Base-by-base conservation (phyloP, 2,888 invertebrate genomes). In the Tenthredo distinguenda region DNA sequence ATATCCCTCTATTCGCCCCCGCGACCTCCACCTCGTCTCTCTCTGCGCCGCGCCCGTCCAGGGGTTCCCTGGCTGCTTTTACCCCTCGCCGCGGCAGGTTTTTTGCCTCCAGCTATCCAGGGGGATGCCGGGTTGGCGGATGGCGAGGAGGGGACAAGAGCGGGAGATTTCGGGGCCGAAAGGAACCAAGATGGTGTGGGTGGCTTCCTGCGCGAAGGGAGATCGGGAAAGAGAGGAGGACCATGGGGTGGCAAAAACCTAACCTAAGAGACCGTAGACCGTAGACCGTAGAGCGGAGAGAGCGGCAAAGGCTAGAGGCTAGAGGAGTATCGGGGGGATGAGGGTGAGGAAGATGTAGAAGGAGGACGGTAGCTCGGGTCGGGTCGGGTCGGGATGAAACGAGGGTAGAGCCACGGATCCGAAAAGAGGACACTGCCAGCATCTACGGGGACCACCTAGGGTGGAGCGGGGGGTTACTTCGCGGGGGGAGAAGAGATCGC, bases 241-340 rank as follows among this genome's bases (percentile, higher is more conserved):
- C 81, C 81, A 58, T 40, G 81, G 81, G 81, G 81, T 87, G 88
- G 88, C 88, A 90, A 91, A 90, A 91, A 91, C 91, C 91, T 88
- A 91, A 92, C 91, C 91, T 92, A 92, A 92, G 91, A 92, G 92
- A 92, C 91, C 91, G 88, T 90, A 89, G 90, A 65, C 82, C 82
- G 62, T 26, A 86, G 62, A 62, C 37, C 47, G 72, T n/a, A 43
- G 77, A 72, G 58, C 65, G 72, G 21, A 65, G 84, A 34, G 81
- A 37, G 43, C 68, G 68, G 47, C 79, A 55, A 50, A 55, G 71
- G 81, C 77, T 77, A 77, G 77, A 77, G 77, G 65, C 72, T 26
- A 34, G 88, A 85, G 71, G 85, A 40, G 81, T 9, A 37, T 18
- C 47, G 31, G 21, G 58, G 77, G 58, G 62, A 62, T 31, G 81